These are phyloP conservation scores for Huso huso DNA, from an alignment of 2,797 vertebrate genomes.

Conservation along the genomic window DNA sequence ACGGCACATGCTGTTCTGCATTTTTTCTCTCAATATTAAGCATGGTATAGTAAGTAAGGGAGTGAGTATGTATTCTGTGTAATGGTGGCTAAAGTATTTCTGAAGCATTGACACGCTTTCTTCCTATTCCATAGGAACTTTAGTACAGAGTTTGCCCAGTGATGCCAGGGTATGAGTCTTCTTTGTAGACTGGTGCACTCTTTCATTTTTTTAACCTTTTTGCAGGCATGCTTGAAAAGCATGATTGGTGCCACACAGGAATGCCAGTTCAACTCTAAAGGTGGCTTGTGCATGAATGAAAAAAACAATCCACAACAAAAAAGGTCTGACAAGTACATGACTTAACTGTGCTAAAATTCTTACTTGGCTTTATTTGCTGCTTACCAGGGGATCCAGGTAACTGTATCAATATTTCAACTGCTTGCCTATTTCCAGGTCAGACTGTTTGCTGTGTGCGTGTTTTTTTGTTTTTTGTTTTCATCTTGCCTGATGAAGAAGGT, in stretches of 20 bases:
- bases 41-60: no score
- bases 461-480: neutral
- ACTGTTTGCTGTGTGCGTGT: neutral
- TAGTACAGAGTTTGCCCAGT: constrained; percentile 37
- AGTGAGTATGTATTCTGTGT: no score
- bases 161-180: constrained; percentile 32
- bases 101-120: constrained; percentile 37
- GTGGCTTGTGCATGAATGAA: constrained; percentile 63
- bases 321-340: constrained; percentile 33
- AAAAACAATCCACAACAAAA: constrained; percentile 17
- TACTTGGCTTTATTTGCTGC: constrained; percentile 75
- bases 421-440: constrained; percentile 5
- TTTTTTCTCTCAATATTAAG: no score
- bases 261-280: constrained; percentile 47
- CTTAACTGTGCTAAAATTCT: constrained; percentile 64
- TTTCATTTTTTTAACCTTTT: constrained; percentile 49
- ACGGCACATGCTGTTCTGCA: no score
- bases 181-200: constrained; percentile 50
- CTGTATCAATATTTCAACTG: constrained; percentile 27
- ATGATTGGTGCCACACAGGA: constrained; percentile 52
- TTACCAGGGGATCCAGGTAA: constrained; percentile 81
- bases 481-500: neutral
- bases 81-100: neutral
- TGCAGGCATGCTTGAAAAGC: constrained; percentile 63
- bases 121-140: constrained; percentile 35